Base-by-base conservation (phyloP, 2,113 vertebrate genomes). In the Zapornia atra region DNA sequence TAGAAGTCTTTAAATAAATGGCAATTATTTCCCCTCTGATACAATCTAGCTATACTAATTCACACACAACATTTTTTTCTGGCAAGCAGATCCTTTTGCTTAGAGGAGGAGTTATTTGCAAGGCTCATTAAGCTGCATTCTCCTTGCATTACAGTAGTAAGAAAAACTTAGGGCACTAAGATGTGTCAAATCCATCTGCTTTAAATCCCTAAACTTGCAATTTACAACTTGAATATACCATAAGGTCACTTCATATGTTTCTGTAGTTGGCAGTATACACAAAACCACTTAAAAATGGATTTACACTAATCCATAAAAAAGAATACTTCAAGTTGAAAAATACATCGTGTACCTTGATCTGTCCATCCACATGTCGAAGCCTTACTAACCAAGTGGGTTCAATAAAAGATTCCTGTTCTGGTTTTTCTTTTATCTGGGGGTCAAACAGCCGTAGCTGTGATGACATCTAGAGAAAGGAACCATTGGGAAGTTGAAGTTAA, bases 401-500 rank as follows among this genome's bases (percentile, higher is more conserved):
- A 65, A 98, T 80, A 26, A 98, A 98, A 66, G 99, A 92, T 91
- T 99, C 99, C 97, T 99, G 98, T n/a, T 99, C 99, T 2, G 99
- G 99, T 33, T 98, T 99, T 94, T 99, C 99, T 87, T 98, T 99
- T 89, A 99, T 97, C 97, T 99, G 99, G 11, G 99, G 99, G 95
- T 99, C 99, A 36, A 99, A 99, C 91, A 99, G 99, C 57, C 98
- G 98, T 40, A 99, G 96, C 86, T 98, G 99, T 40, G 98, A 98
- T 6, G 99, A 99, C 73, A 99, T 97, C 99, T 99, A 85, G 46
- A 65, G 38, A 65, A 61, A 71, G 22, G 15, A 88, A 69, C 33
- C 21, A 28, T 38, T 12, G 5, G 2, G 13, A 63, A 82, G 48
- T 12, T 17, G 26, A 10, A 70, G 18, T 36, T 11, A 64, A 77